Evolutionary conservation across 2,888 invertebrate genomes (phyloP), one percentile per base, ranked within the genome.

Genomic region (Tetragnatha montana): DNA sequence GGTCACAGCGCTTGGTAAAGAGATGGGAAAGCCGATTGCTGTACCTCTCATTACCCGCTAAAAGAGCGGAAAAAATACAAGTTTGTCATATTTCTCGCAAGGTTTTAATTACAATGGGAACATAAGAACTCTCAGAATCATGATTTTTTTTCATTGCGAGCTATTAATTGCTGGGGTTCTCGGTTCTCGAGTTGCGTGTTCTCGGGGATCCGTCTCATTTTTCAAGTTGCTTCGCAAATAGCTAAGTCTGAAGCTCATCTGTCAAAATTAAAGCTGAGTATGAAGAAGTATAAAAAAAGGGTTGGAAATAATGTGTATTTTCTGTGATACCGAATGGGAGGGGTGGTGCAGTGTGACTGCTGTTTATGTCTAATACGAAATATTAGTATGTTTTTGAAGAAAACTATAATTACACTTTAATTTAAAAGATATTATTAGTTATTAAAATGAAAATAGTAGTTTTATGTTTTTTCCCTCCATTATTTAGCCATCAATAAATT

Each of bases 81-180:
- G 50, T 21, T 17, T 6, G 51, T 47, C 35, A 70, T 87, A 75
- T 81, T 82, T 82, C 51, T 70, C 68, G 51, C 60, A 70, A 88
- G 87, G 81, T 88, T 88, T 88, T 82, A 82, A 88, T 88, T 88
- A 88, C 87, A 82, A 78, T 51, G 17, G 87, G 87, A 81, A 87
- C 10, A 60, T 71, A 70, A 82, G 76, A 88, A 70, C 74, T 81
- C 19, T n/a, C n/a, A n/a, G n/a, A n/a, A n/a, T n/a, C 60, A 22
- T 71, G 19, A 8, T 60, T 81, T 76, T 81, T 81, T 68, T 51
- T 75, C 47, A 80, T 73, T 35, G 35, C 35, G 35, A 35, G 71
- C 76, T 80, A 86, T 86, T 88, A 88, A 82, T 82, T 78, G 50
- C 19, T 47, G 50, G 17, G 70, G n/a, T n/a, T n/a, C n/a, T n/a